Base-by-base conservation (phyloP, 2,113 vertebrate genomes). In the Chaetodon trifascialis region DNA sequence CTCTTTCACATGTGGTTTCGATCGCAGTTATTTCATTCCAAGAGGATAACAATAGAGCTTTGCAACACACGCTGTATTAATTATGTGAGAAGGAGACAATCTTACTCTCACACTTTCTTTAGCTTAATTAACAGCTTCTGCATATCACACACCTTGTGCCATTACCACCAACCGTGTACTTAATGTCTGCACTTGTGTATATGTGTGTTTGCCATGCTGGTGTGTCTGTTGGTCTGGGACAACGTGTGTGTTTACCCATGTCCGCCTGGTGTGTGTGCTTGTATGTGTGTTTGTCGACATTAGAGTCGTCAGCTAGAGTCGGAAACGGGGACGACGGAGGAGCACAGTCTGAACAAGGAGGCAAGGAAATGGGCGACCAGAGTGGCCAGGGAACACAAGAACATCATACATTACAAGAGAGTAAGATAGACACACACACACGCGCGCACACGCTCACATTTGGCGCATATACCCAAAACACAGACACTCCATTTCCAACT, bases 321-420 rank as follows among this genome's bases (percentile, higher is more conserved):
- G 0, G 97, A 99, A 91, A 97, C 97, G 0, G 97, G 97, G 1
- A 99, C 97, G 0, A 99, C 97, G 0, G 98, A 99, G 82, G 98
- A 99, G 90, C 98, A 99, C 95, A 99, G 98, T 89, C 95, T 99
- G 84, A 99, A 99, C 95, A 99, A 99, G 79, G 98, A 99, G 90
- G 98, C 98, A 70, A 95, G 98, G 65, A 99, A 98, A 82, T 99
- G 98, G 98, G 98, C 98, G 0, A 98, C 98, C 0, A 94, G 98
- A 0, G 95, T 98, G 47, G 98, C 98, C 56, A 93, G 98, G 1
- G 98, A 99, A 87, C 98, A 99, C 94, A 99, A 99, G 90, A 99
- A 95, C 80, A 98, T 99, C 86, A 88, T 99, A 68, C 97, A 99
- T 87, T 97, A 95, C 56, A 98, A 98, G 75, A 93, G 96, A 95